Conservation (phyloP, 2,113 vertebrate species). For the Chaetodon trifascialis region DNA sequence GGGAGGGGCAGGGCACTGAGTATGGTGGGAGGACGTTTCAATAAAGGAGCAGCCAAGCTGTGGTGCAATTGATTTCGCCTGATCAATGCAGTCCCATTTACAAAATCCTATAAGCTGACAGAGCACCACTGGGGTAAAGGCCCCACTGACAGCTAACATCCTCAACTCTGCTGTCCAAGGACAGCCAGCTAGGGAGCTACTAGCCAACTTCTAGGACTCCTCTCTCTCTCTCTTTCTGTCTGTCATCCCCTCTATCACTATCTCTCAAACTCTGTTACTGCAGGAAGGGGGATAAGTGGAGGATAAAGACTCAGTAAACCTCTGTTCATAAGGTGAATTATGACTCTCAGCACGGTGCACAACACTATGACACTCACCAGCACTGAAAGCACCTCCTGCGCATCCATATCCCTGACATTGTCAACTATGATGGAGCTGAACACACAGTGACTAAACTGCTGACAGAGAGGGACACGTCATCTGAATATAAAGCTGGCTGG, state of each 20-base stretch:
- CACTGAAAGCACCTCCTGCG: conserved; percentile 27
- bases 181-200: conserved; percentile 1
- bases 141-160: conserved; percentile 45
- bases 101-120: conserved; percentile 69
- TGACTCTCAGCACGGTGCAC: neutral
- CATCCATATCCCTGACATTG: conserved; percentile 32
- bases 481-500: conserved; percentile 52
- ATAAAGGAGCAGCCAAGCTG: conserved; percentile 58
- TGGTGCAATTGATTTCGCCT: conserved; percentile 67
- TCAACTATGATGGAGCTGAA: conserved; percentile 51
- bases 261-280: neutral
- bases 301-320: neutral
- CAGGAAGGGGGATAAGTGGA: neutral
- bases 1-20: conserved; percentile 16
- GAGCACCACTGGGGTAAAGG: conserved; percentile 41
- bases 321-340: neutral
- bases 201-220: conserved; percentile 36
- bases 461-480: conserved; percentile 66
- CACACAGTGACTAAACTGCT: conserved; percentile 60
- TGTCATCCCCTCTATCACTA: neutral
- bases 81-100: conserved; percentile 74
- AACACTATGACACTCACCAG: conserved; percentile 10
- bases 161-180: conserved; percentile 40
- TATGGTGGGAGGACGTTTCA: conserved; percentile 62
- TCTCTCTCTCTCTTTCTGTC: neutral